Conservation (phyloP, 2,797 vertebrate species). For the Hypotaenidia philippensis region DNA sequence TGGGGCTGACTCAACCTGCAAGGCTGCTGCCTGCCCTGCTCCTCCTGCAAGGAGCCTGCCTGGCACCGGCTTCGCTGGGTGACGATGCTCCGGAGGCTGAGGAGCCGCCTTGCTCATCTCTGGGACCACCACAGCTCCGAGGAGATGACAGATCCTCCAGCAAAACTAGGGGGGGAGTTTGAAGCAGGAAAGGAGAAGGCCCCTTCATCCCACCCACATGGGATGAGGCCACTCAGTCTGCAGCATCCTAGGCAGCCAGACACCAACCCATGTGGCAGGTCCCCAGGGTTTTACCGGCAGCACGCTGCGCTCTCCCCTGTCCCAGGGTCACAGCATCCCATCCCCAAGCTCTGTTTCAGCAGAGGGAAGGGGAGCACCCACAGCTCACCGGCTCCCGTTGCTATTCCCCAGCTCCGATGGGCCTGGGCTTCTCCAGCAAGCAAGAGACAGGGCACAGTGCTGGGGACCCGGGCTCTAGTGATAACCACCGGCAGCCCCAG, state of each 20-base stretch:
- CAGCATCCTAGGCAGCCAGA: not conserved
- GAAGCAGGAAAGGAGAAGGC: not conserved
- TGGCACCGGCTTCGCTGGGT: not conserved
- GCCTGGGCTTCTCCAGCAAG: not conserved
- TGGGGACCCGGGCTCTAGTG: not conserved
- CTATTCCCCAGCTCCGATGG: not conserved
- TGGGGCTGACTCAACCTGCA: not conserved
- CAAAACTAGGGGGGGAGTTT: not conserved
- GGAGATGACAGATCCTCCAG: not conserved
- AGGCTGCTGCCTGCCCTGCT: too few relatives aligned
- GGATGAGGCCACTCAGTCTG: not conserved
- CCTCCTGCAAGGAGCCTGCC: not conserved
- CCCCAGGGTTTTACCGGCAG: not conserved
- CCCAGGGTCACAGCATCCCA: not conserved
- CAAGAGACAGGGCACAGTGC: rapidly evolving
- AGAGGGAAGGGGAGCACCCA: not conserved
- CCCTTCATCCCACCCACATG: too few relatives aligned
- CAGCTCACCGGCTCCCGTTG: not conserved
- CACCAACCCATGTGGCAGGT: too few relatives aligned
- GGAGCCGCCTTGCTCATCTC: not conserved
- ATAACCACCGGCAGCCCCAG: not conserved
- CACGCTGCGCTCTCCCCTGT: not conserved
- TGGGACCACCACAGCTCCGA: not conserved
- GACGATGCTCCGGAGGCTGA: rapidly evolving
- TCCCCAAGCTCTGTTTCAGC: not conserved